Evolutionary conservation across 2,797 vertebrate genomes (phyloP), one percentile per base, ranked within the genome.

Genomic region (Eupleurogrammus muticus): DNA sequence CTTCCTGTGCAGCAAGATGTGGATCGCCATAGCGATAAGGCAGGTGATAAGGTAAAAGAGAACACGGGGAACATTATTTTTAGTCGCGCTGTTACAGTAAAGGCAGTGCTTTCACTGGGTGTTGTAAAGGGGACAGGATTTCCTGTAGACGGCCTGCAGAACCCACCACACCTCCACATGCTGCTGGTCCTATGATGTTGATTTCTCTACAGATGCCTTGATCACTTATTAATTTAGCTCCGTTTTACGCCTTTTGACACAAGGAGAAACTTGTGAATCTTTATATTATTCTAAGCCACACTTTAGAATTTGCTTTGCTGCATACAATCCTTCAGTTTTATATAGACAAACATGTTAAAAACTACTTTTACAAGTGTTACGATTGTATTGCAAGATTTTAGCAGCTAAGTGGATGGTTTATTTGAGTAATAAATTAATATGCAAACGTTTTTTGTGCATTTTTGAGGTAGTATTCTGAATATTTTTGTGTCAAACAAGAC

Each of bases 91-190:
- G 74, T 78, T 82, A 48, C 65, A 61, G 44, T 74, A 55, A 50
- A 68, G 73, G 70, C 56, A 36, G 23, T 42, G 38, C 69, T 84
- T 74, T 89, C 60, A 40, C 67, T 70, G 67, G 52, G 48, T 85
- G 80, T 79, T 80, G 48, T 69, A 77, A 87, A 81, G 55, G 79
- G 61, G 80, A 70, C 85, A 93, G 92, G 92, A 92, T 92, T 87
- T 93, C 91, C 92, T 89, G 47, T 78, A 65, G 61, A 88, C 60
- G 21, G 73, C 74, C 73, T 70, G 56, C 23, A 52, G 52, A 73
- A 14, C 61, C 40, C 81, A 51, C 82, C 87, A 71, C 62, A 4
- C 75, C 79, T 57, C 50, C 2, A n/a, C n/a, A n/a, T n/a, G n/a
- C n/a, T n/a, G n/a, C n/a, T n/a, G n/a, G n/a, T 66, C 71, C 66